phyloP scores from a whole-genome alignment of 53 echinoderm and acorn worm genomes.

The Henricia sp. region DNA sequence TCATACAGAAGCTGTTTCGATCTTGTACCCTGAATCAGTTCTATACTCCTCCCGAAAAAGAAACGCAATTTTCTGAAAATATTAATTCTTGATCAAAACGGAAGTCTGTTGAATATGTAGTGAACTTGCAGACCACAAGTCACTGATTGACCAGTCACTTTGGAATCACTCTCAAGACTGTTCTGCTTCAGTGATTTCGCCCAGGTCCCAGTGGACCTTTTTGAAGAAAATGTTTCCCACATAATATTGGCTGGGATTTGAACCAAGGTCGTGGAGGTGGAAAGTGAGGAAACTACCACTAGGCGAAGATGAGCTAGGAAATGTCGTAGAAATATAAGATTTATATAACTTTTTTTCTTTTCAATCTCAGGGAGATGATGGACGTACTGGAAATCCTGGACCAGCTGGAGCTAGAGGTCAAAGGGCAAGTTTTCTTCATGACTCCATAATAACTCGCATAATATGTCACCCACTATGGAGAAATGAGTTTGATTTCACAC shows the following conservation, averaged over 20 bases:
- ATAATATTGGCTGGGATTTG: background rate
- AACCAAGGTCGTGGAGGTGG: background rate
- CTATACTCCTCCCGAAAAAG: no score
- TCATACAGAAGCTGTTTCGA: background rate
- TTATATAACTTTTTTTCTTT: background rate
- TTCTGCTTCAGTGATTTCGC: no score
- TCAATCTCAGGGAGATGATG: background rate
- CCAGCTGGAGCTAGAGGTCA: background rate
- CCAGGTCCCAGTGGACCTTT: background rate
- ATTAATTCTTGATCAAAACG: no score
- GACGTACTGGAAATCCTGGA: background rate
- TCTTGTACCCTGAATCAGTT: background rate
- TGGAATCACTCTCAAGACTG: no score
- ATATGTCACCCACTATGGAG: no score
- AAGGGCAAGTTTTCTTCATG: constrained; percentile 24
- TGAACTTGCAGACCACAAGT: background rate
- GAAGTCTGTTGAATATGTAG: no score
- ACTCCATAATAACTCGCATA: no score
- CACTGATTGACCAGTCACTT: no score
- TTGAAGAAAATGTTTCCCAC: background rate
- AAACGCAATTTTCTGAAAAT: no score
- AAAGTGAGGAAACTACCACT: no score
- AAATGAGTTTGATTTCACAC: no score
- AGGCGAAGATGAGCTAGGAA: no score
- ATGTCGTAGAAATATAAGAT: background rate